Evolutionary conservation across 2,113 vertebrate species (phyloP).

Genomic region (Oceanodroma tethys): DNA sequence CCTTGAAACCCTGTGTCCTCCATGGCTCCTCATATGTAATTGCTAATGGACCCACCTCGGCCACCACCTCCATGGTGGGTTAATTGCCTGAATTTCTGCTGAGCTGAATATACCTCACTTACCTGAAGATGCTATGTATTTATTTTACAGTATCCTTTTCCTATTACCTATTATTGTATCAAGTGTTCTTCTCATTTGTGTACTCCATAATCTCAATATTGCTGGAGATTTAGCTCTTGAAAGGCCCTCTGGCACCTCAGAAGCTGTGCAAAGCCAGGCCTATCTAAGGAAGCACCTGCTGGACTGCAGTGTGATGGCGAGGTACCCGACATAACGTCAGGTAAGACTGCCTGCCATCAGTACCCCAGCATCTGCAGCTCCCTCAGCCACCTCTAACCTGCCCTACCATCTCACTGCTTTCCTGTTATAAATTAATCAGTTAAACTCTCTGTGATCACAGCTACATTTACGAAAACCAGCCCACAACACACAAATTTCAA

Average conservation of each 20-base stretch:
- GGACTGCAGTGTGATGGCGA: background rate
- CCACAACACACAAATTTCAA: background rate
- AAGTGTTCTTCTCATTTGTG: background rate
- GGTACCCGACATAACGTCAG: background rate
- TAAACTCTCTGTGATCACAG: background rate
- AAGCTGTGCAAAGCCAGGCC: background rate
- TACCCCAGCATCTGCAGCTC: background rate
- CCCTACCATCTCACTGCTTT: background rate
- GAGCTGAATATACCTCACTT: background rate
- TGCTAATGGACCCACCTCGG: background rate
- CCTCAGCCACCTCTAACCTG: background rate
- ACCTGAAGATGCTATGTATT: background rate
- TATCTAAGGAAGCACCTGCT: background rate
- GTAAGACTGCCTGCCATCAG: background rate
- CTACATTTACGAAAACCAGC: background rate
- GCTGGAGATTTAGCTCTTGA: background rate
- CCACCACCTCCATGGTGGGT: background rate
- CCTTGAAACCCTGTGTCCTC: background rate
- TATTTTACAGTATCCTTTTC: background rate
- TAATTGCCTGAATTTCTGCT: background rate
- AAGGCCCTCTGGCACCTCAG: background rate
- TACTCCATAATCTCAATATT: background rate
- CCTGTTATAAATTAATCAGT: background rate
- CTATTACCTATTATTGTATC: background rate
- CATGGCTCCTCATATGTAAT: background rate